phyloP scores from a whole-genome alignment of 2,888 invertebrate genomes.

The Sisyra terminalis region DNA sequence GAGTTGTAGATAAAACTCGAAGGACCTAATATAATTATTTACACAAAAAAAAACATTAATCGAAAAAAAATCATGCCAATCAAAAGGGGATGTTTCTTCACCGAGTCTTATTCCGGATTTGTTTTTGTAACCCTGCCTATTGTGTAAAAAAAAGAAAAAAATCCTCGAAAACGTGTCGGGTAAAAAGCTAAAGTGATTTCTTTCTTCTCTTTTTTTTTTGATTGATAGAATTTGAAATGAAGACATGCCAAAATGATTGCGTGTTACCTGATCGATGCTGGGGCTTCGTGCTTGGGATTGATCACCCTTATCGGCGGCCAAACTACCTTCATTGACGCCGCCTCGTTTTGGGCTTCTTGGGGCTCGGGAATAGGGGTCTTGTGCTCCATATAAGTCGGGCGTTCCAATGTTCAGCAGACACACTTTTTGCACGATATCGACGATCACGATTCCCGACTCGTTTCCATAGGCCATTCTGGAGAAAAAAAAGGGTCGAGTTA shows the following conservation, averaged over 20 bases:
- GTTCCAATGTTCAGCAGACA: constrained; percentile 79
- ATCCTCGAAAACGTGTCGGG: background rate
- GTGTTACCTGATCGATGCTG: constrained; percentile 71
- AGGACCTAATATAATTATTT: constrained; percentile 6
- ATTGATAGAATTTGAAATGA: background rate
- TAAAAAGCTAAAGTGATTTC: background rate
- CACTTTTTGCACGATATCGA: constrained; percentile 83
- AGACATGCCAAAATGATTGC: background rate
- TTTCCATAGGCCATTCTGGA: constrained; percentile 93
- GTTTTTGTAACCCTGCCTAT: constrained; percentile 6
- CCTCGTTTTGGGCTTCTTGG: constrained; percentile 56
- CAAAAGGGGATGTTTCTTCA: background rate
- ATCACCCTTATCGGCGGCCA: constrained; percentile 25
- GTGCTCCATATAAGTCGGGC: constrained; percentile 78
- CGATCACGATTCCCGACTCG: constrained; percentile 87
- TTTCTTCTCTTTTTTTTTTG: background rate
- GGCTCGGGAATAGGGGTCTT: constrained; percentile 72
- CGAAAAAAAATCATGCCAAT: background rate
- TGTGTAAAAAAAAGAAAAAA: constrained; percentile 8
- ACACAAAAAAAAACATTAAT: constrained; percentile 4
- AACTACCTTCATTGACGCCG: constrained; percentile 26
- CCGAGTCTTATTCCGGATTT: background rate
- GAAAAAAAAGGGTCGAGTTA: background rate
- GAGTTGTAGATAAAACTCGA: constrained; percentile 6
- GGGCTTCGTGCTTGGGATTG: constrained; percentile 60